These are phyloP conservation scores for Thymelicus lineola DNA, from an alignment of 2,888 invertebrate genomes.

Conservation along the genomic window DNA sequence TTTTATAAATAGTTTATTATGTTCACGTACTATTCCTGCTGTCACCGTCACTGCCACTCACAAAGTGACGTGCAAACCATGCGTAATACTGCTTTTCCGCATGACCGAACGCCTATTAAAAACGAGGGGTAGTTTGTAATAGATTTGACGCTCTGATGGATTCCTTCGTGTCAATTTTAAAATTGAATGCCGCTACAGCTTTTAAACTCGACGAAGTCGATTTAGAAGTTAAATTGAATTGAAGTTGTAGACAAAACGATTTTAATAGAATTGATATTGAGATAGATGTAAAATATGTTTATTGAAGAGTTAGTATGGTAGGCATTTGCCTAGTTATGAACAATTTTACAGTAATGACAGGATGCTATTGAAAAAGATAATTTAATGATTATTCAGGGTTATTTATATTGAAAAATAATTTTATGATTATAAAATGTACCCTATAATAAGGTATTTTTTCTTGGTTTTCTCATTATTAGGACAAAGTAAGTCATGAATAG, in stretches of 20 bases:
- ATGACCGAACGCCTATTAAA: constrained; percentile 69
- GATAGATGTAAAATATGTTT: not conserved
- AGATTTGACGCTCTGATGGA: constrained; percentile 41
- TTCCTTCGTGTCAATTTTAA: constrained; percentile 39
- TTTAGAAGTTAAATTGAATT: constrained; percentile 17
- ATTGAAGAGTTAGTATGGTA: no score
- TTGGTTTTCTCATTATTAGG: no score
- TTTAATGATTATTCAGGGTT: no score
- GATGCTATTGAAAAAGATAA: no score
- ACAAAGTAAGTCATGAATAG: no score
- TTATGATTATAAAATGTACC: no score
- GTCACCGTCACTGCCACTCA: constrained; percentile 61
- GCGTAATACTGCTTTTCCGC: constrained; percentile 74
- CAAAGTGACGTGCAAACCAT: constrained; percentile 66
- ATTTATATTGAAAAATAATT: no score
- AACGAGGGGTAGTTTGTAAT: constrained; percentile 48
- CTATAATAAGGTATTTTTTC: no score
- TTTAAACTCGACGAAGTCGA: constrained; percentile 14
- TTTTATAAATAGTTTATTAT: no score
- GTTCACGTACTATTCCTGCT: no score
- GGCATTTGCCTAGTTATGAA: no score
- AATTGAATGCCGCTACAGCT: constrained; percentile 34
- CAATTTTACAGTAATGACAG: no score
- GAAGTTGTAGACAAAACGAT: constrained; percentile 7
- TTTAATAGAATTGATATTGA: constrained; percentile 1